phyloP scores from a whole-genome alignment of 2,888 invertebrate genomes.

The Athalia circularis region DNA sequence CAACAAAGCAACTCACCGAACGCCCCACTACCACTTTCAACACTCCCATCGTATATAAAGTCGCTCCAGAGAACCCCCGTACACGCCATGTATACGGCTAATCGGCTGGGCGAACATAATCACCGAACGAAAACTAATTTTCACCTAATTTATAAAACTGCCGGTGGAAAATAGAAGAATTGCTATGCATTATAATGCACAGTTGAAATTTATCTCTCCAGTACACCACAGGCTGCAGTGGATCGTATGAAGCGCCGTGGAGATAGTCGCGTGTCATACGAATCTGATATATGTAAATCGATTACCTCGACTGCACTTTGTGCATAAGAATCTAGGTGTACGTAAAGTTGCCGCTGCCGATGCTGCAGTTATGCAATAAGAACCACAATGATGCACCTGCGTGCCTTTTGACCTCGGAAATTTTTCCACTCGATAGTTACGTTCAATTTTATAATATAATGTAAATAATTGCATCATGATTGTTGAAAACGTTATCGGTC shows the following conservation, averaged over 20 bases:
- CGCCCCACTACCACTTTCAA: conserved; percentile 20
- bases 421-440: not conserved
- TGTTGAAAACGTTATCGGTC: not conserved
- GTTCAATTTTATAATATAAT: no score
- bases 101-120: conserved; percentile 24
- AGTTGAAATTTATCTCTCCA: no score
- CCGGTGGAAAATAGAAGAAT: no score
- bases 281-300: conserved; percentile 22
- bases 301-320: conserved; percentile 4
- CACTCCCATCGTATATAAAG: no score
- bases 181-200: no score
- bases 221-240: no score
- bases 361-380: not conserved
- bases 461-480: not conserved
- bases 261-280: not conserved
- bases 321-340: not conserved
- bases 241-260: no score
- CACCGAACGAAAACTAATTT: not conserved
- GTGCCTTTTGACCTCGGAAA: conserved; percentile 28
- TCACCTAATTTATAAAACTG: no score
- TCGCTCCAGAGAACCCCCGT: not conserved
- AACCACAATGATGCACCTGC: conserved; percentile 5
- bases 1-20: conserved; percentile 39
- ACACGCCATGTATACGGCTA: not conserved
- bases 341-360: not conserved